Percentiles rank a stretch among this genome's conserved stretches.
Evolutionary conservation across 2,888 invertebrate species (phyloP).

Genomic region (Phyto melanocephala): DNA sequence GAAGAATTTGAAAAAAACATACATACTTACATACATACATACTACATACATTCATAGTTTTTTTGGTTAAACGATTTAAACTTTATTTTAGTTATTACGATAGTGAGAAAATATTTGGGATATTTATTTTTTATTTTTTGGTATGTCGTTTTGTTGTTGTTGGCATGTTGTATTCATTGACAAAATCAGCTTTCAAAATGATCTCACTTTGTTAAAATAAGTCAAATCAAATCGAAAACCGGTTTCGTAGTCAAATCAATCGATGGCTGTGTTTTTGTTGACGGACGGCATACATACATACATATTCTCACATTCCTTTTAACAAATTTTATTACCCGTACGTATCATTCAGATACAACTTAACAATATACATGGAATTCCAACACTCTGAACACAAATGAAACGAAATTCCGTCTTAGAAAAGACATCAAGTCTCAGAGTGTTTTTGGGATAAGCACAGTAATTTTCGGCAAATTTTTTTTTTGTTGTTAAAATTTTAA

Average conservation of each 20-base stretch:
- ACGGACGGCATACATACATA: conserved; percentile 7
- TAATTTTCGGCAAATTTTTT: background rate
- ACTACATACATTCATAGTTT: background rate
- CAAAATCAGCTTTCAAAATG: conserved; percentile 80
- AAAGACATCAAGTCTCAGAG: conserved; percentile 49
- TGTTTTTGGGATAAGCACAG: background rate
- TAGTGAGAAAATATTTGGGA: conserved; percentile 59
- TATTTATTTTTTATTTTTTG: background rate
- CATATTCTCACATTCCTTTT: conserved; percentile 10
- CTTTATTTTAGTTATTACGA: conserved; percentile 34
- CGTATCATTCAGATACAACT: background rate
- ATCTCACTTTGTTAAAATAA: conserved; percentile 79
- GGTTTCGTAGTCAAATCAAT: conserved; percentile 79
- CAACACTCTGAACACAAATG: conserved; percentile 1
- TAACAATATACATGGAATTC: conserved; percentile 12
- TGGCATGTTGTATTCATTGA: conserved; percentile 74
- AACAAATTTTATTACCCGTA: conserved; percentile 3
- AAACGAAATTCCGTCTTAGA: conserved; percentile 1
- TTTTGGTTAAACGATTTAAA: background rate
- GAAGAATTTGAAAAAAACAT: conserved; percentile 26
- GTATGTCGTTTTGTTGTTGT: conserved; percentile 66
- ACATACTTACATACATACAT: background rate
- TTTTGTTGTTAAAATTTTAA: conserved; percentile 4
- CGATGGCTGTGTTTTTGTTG: conserved; percentile 30
- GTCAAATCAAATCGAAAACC: conserved; percentile 80